Percentiles rank a stretch among this genome's conserved stretches.
These are phyloP conservation scores for Saxicola maurus DNA, from an alignment of 2,797 vertebrate genomes.

Conservation along the genomic window DNA sequence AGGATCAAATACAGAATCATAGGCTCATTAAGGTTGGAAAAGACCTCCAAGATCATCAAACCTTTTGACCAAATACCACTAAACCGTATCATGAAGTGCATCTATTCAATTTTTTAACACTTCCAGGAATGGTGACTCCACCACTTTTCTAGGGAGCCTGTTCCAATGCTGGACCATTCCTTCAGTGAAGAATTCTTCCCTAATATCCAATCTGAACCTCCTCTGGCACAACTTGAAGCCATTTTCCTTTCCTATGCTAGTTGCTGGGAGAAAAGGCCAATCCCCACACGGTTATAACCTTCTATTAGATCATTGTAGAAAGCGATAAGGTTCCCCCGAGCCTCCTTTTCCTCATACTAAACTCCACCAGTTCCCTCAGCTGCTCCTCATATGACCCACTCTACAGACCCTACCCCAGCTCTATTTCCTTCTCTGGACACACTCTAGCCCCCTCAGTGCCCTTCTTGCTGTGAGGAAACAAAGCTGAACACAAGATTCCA, in stretches of 20 bases:
- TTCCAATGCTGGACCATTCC: neutral
- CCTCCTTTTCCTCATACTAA: neutral
- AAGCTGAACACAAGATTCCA: neutral
- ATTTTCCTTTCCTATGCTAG: neutral
- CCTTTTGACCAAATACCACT: neutral
- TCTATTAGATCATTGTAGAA: neutral
- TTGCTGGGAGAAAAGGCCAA: accelerated
- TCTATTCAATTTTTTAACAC: neutral
- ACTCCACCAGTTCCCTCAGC: neutral
- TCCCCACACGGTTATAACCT: neutral
- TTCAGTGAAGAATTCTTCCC: neutral
- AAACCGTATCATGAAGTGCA: neutral
- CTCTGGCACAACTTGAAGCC: neutral
- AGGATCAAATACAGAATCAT: neutral
- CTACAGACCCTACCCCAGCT: neutral
- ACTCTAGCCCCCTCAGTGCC: neutral
- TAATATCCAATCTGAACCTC: neutral
- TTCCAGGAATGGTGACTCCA: neutral
- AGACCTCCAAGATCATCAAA: neutral
- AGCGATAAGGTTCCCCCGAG: accelerated
- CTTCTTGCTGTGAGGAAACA: neutral
- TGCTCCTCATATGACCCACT: neutral
- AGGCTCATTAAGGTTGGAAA: neutral
- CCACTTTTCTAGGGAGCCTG: neutral
- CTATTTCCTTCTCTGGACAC: neutral